Percentiles rank a stretch among this genome's conserved stretches.
phyloP scores from a whole-genome alignment of 2,113 vertebrate species.

The Poecile atricapillus region DNA sequence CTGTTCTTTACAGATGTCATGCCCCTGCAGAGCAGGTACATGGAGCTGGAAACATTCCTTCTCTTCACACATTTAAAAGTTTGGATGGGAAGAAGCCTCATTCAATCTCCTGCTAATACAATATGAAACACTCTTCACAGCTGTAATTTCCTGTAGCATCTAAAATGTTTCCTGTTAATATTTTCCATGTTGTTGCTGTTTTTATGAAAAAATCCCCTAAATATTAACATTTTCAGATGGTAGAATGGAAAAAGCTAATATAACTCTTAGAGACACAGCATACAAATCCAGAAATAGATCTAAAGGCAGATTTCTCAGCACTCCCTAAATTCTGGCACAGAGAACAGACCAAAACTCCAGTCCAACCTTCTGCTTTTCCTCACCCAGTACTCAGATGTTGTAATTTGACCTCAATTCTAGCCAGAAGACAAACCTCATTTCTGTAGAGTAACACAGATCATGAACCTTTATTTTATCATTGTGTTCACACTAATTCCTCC shows the following conservation, averaged over 20 bases:
- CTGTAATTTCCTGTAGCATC: conserved; percentile 64
- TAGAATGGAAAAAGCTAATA: conserved; percentile 27
- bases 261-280: background rate
- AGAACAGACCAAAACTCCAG: background rate
- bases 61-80: background rate
- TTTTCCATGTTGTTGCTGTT: conserved; percentile 44
- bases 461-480: conserved; percentile 4
- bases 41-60: background rate
- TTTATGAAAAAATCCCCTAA: conserved; percentile 25
- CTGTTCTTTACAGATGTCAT: background rate
- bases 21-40: background rate
- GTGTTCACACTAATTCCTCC: background rate
- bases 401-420: background rate
- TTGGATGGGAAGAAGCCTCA: background rate
- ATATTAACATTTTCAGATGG: conserved; percentile 50
- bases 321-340: conserved; percentile 4
- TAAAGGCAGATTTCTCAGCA: conserved; percentile 39
- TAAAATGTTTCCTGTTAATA: conserved; percentile 64
- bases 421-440: background rate
- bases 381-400: background rate
- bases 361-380: conserved; percentile 36
- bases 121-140: conserved; percentile 12
- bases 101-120: conserved; percentile 37
- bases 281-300: conserved; percentile 47
- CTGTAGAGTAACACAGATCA: background rate